phyloP scores from a whole-genome alignment of 2,888 invertebrate species.

The Leucophenga maculata region DNA sequence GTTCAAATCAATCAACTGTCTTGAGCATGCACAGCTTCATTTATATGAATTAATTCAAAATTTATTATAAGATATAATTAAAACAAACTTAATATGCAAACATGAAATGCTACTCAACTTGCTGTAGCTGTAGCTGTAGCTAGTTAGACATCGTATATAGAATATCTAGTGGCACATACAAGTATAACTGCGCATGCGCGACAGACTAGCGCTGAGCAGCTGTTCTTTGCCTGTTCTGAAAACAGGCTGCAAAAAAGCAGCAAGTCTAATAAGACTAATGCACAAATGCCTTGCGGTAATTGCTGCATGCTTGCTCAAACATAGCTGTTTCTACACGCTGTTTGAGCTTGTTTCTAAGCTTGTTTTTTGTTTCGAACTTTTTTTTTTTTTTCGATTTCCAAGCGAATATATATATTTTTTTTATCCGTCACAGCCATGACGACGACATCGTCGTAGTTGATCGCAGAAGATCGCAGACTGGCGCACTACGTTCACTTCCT shows the following conservation, averaged over 20 bases:
- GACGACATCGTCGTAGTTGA: background rate
- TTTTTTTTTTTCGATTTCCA: background rate
- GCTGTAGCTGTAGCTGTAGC: too few species aligned
- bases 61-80: too few species aligned
- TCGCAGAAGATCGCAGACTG: background rate
- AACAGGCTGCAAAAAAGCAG: background rate
- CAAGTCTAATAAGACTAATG: slow-evolving; percentile 3
- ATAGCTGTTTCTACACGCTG: slow-evolving; percentile 23
- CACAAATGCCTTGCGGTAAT: slow-evolving; percentile 22
- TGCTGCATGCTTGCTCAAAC: slow-evolving; percentile 24
- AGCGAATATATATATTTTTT: background rate
- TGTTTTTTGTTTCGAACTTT: background rate
- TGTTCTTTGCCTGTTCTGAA: background rate
- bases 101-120: too few species aligned
- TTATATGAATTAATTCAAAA: too few species aligned
- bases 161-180: too few species aligned
- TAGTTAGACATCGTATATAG: too few species aligned
- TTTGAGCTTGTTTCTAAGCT: slow-evolving; percentile 5
- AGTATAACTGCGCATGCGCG: slow-evolving; percentile 3
- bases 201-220: background rate
- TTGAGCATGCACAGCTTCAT: too few species aligned
- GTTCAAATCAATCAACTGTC: too few species aligned
- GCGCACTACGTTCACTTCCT: slow-evolving; percentile 45
- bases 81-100: too few species aligned
- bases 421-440: slow-evolving; percentile 1